Conservation (phyloP, 2,888 invertebrate species). For the Hypomecis atomaria region DNA sequence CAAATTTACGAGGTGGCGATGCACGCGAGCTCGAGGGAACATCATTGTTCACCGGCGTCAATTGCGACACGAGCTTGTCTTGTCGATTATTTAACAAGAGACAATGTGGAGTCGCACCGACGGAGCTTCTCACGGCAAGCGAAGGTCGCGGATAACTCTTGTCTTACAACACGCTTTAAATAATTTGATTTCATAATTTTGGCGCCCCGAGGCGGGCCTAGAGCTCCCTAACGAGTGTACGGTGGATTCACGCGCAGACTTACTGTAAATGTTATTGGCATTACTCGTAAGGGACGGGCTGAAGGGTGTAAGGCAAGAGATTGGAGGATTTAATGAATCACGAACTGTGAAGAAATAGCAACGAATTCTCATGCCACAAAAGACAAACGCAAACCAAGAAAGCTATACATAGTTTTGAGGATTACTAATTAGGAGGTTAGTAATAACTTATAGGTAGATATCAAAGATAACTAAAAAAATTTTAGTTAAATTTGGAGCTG, state of each 20-base stretch:
- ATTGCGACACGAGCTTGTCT: conserved; percentile 70
- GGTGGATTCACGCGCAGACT: conserved; percentile 40
- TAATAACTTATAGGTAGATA: too few species aligned
- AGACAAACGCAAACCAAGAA: too few species aligned
- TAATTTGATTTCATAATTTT: conserved; percentile 80
- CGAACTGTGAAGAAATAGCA: conserved; percentile 9
- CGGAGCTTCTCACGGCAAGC: conserved; percentile 78
- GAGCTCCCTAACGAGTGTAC: conserved; percentile 52
- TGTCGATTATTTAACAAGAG: conserved; percentile 80
- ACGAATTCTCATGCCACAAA: background rate
- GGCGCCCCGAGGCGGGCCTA: conserved; percentile 57
- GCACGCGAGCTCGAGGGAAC: conserved; percentile 66
- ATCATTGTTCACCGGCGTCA: conserved; percentile 60
- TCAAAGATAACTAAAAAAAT: too few species aligned
- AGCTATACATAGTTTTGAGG: too few species aligned
- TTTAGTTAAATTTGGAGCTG: too few species aligned
- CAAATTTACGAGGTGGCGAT: conserved; percentile 55
- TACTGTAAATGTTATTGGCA: conserved; percentile 30
- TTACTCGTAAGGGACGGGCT: background rate
- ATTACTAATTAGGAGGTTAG: too few species aligned
- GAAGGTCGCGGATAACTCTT: conserved; percentile 79
- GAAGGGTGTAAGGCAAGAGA: background rate
- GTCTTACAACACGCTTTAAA: conserved; percentile 80
- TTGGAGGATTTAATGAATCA: conserved; percentile 13
- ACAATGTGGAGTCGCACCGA: conserved; percentile 77